Percentiles rank a stretch among this genome's conserved stretches.
Evolutionary conservation across 2,888 invertebrate genomes (phyloP).

Genomic region (Tetheella fluctuosa): DNA sequence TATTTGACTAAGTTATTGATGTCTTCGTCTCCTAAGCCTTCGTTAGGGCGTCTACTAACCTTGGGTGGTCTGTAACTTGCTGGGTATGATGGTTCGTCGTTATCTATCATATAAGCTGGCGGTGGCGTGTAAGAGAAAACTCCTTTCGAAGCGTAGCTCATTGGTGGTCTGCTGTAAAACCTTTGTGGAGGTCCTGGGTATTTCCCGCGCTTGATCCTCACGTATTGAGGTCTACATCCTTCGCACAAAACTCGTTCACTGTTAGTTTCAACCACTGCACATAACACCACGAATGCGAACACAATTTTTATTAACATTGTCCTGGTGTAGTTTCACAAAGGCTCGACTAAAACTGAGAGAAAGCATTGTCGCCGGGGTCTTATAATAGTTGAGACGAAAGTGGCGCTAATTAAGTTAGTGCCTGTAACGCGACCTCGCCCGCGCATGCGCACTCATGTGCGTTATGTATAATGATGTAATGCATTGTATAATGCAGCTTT

Average conservation of each 20-base stretch:
- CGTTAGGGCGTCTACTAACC: constrained; percentile 66
- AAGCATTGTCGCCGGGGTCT: constrained; percentile 55
- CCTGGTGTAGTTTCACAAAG: constrained; percentile 19
- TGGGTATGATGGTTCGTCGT: constrained; percentile 45
- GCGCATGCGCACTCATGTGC: constrained; percentile 10
- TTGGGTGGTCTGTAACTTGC: constrained; percentile 48
- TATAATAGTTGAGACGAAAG: constrained; percentile 76
- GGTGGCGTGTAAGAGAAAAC: constrained; percentile 68
- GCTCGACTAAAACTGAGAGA: constrained; percentile 62
- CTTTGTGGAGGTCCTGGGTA: constrained; percentile 58
- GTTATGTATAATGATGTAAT: constrained; percentile 36
- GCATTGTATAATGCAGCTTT: constrained; percentile 37
- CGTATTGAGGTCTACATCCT: constrained; percentile 35
- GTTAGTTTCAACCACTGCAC: constrained; percentile 45
- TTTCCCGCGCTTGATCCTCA: constrained; percentile 66
- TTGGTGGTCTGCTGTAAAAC: constrained; percentile 62
- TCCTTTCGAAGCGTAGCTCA: constrained; percentile 47
- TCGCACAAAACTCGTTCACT: constrained; percentile 49
- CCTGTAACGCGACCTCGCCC: constrained; percentile 33
- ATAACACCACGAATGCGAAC: constrained; percentile 39
- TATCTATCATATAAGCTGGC: constrained; percentile 50
- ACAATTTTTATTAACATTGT: constrained; percentile 31
- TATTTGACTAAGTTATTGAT: constrained; percentile 68
- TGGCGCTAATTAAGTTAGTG: constrained; percentile 73
- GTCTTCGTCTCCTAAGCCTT: constrained; percentile 67